A percentile compares a stretch with the other conserved stretches of the same genome.
Conservation (phyloP, 2,113 vertebrate genomes). For the Ciconia boyciana region DNA sequence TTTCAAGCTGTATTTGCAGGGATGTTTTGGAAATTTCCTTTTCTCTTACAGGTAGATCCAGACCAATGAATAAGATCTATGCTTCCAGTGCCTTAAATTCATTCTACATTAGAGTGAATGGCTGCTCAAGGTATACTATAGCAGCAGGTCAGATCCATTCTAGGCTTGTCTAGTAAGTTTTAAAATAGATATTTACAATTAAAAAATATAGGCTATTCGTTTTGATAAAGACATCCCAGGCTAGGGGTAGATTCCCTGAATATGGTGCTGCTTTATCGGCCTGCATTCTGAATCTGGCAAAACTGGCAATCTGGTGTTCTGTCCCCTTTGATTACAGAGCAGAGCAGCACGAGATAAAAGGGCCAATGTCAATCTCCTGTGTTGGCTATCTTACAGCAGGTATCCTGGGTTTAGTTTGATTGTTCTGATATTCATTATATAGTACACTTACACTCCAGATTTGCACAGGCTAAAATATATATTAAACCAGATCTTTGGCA, state of each 20-base stretch:
- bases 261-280: background rate
- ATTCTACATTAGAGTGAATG: background rate
- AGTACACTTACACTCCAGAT: background rate
- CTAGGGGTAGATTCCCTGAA: background rate
- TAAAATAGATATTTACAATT: background rate
- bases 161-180: background rate
- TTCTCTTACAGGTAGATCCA: background rate
- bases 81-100: background rate
- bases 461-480: background rate
- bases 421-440: background rate
- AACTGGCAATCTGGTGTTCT: background rate
- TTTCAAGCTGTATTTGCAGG: background rate
- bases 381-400: background rate
- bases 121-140: background rate
- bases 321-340: background rate
- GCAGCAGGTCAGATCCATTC: background rate
- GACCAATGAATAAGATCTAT: background rate
- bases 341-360: background rate
- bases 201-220: background rate
- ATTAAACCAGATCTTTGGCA: background rate
- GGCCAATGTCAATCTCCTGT: accelerated
- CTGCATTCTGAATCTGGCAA: background rate
- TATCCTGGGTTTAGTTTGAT: background rate
- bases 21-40: background rate
- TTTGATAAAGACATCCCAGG: background rate